Evolutionary conservation across 1,140 invertebrate species (phyloP), one percentile per base, ranked within the genome.

Genomic region (Chironomus striatipennis): DNA sequence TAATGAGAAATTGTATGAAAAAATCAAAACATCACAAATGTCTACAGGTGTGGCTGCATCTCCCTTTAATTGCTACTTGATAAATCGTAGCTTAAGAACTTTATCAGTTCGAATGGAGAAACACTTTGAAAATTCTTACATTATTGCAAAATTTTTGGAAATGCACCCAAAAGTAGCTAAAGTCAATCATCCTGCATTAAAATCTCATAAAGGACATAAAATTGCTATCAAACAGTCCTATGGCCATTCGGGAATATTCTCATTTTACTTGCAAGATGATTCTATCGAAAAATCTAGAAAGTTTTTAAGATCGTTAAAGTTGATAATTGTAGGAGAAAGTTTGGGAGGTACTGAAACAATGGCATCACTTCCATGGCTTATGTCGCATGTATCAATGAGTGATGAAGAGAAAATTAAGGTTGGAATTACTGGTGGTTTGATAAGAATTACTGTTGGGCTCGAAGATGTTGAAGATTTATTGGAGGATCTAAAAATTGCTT

Each of bases 201-300:
- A 89, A 20, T 92, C 90, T 2, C 96, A 98, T 85, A n/a, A n/a
- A n/a, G n/a, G n/a, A n/a, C n/a, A n/a, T n/a, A n/a, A n/a, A n/a
- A n/a, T n/a, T n/a, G n/a, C n/a, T n/a, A n/a, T n/a, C n/a, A n/a
- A n/a, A n/a, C n/a, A n/a, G n/a, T n/a, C n/a, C n/a, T n/a, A n/a
- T 43, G 96, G 96, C 0, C 91, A 91, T 82, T 93, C 93, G 79
- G 96, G 96, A 18, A 96, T 98, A 86, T 84, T 98, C 74, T 89
- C 91, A 3, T 93, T 97, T 79, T 95, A 91, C 78, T 83, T 96
- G 9, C 89, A 89, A 77, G 93, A 93, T 15, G 90, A 87, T n/a
- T n/a, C n/a, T n/a, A n/a, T n/a, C n/a, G n/a, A n/a, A n/a, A n/a
- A n/a, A n/a, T n/a, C n/a, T n/a, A n/a, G n/a, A n/a, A n/a, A n/a